Conservation (phyloP, 2,888 invertebrate genomes). For the Apoda limacodes region DNA sequence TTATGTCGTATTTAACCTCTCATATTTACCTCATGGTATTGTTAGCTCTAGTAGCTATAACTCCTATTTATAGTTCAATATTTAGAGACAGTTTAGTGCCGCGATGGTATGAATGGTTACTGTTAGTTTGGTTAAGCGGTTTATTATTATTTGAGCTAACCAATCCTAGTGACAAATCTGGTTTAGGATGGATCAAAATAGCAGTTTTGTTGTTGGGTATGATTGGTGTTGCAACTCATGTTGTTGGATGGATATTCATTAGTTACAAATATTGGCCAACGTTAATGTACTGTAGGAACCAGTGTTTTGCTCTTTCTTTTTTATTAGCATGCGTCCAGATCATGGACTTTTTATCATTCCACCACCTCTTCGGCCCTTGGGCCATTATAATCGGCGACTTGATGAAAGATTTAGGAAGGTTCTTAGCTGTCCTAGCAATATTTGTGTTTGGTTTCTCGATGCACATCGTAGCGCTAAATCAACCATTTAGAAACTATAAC, state of each 20-base stretch:
- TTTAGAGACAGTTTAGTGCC: constrained; percentile 84
- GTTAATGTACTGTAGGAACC: constrained; percentile 94
- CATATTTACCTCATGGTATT: constrained; percentile 97
- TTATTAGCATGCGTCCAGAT: constrained; percentile 97
- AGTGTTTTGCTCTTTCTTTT: constrained; percentile 95
- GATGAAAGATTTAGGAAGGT: constrained; percentile 94
- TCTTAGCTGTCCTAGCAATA: constrained; percentile 96
- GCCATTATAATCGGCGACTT: constrained; percentile 98
- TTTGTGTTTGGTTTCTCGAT: constrained; percentile 99
- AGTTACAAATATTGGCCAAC: constrained; percentile 83
- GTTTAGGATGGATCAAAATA: constrained; percentile 94
- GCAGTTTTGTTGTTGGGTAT: constrained; percentile 89
- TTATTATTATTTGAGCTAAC: constrained; percentile 95
- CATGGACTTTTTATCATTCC: constrained; percentile 97
- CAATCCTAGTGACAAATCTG: constrained; percentile 97
- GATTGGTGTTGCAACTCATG: constrained; percentile 90
- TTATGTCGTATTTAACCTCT: constrained; percentile 99
- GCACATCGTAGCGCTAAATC: constrained; percentile 95
- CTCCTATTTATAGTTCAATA: constrained; percentile 84
- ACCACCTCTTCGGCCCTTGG: constrained; percentile 99
- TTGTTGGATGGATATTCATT: constrained; percentile 80
- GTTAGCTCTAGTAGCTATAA: constrained; percentile 89
- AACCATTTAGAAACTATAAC: constrained; percentile 83
- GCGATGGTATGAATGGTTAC: constrained; percentile 96
- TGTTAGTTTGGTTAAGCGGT: constrained; percentile 95